Conservation (phyloP, 2,888 invertebrate genomes). For the Therioaphis trifolii region DNA sequence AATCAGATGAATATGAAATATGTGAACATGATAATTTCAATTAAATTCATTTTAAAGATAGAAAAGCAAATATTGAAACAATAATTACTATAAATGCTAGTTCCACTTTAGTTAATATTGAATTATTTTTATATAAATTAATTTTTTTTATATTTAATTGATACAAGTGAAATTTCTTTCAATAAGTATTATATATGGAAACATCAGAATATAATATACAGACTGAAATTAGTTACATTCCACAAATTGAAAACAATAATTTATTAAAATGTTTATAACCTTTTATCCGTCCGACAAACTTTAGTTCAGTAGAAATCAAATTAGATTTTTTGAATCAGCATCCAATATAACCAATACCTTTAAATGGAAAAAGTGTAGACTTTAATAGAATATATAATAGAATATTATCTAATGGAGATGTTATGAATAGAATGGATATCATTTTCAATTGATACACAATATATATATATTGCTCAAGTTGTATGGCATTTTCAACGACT, state of each 20-base stretch:
- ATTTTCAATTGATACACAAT: neutral
- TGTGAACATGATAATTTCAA: constrained; percentile 34
- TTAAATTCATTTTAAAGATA: constrained; percentile 17
- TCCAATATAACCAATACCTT: constrained; percentile 39
- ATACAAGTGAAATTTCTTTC: constrained; percentile 3
- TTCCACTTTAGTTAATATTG: too few species aligned
- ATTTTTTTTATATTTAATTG: too few species aligned
- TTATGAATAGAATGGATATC: constrained; percentile 24
- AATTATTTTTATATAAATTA: neutral
- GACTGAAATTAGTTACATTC: too few species aligned
- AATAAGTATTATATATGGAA: too few species aligned
- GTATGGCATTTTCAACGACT: too few species aligned
- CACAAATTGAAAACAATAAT: too few species aligned
- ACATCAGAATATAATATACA: too few species aligned
- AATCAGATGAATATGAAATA: constrained; percentile 17
- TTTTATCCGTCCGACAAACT: constrained; percentile 32
- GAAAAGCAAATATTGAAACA: constrained; percentile 28
- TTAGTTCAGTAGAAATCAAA: constrained; percentile 24
- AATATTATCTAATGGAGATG: constrained; percentile 12
- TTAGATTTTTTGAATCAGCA: constrained; percentile 45
- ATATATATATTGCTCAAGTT: too few species aligned
- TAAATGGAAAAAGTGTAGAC: constrained; percentile 40
- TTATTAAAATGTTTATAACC: constrained; percentile 6
- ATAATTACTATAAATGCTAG: too few species aligned
- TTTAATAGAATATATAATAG: constrained; percentile 7